Base-by-base conservation (phyloP, 2,113 vertebrate genomes). In the Dipodomys spectabilis region DNA sequence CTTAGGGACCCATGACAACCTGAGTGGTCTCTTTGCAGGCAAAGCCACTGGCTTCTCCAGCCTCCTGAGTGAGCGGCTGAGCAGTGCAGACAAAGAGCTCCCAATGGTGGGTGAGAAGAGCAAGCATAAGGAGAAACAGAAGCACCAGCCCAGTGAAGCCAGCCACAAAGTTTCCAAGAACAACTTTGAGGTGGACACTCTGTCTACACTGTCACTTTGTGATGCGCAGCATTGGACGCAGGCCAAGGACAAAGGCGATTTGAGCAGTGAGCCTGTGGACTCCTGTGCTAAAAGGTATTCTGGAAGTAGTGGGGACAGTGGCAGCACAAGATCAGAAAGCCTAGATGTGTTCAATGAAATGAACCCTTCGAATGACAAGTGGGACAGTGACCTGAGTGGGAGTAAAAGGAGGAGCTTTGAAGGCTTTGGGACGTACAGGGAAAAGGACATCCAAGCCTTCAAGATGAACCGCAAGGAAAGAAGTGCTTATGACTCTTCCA, bases 11-110 rank as follows among this genome's bases (percentile, higher is more conserved):
- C 99, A 99, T 0, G 98, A 99, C 95, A 99, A 99, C 96, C 96
- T 99, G 93, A 99, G 99, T 0, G 99, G 99, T 95, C 99, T 99
- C 93, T 99, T 99, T 95, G 97, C 98, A 77, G 98, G 99, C 94
- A 99, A 99, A 91, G 98, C 99, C 95, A 97, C 98, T 20, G 98
- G 98, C 96, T 98, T 99, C 96, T 98, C 99, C 94, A 98, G 98
- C 96, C 65, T 98, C 8, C 97, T 99, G 91, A 98, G 96, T 0
- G 99, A 99, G 95, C 98, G 99, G 90, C 97, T 99, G 88, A 98
- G 98, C 0, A 67, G 98, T 32, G 97, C 98, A 44, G 98, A 98
- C 95, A 99, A 99, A 96, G 98, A 99, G 77, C 98, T 99, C 72
- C 98, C 98, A 1, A 95, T 99, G 96, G 86, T 98, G 92, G 98